Percentiles rank a stretch among this genome's conserved stretches.
phyloP scores from a whole-genome alignment of 2,113 vertebrate species.

The Mionectes macconnelli region DNA sequence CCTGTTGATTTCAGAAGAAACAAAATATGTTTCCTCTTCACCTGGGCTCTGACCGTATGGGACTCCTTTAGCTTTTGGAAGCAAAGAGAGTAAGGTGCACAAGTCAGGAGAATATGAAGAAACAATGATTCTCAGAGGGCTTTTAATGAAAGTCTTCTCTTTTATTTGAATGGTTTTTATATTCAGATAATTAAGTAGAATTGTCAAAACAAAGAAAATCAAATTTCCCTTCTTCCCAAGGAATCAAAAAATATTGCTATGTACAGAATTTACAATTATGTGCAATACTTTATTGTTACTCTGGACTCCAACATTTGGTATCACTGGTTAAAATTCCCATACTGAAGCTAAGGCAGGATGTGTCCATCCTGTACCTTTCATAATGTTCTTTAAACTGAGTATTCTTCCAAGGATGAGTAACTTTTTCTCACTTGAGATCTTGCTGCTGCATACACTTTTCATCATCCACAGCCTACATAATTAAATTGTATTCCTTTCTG shows the following conservation, averaged over 20 bases:
- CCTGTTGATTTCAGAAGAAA: neutral
- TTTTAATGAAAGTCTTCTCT: neutral
- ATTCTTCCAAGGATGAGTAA: neutral
- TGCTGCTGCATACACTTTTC: neutral
- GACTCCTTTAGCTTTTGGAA: neutral
- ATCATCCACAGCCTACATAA: neutral
- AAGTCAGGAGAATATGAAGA: neutral
- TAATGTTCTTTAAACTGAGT: neutral
- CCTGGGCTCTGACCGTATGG: neutral
- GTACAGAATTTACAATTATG: slow-evolving; percentile 60
- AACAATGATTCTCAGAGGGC: neutral
- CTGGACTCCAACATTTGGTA: neutral
- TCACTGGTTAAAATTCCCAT: neutral
- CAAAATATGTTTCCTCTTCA: neutral
- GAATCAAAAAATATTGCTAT: neutral
- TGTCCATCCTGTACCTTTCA: neutral
- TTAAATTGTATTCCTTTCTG: neutral
- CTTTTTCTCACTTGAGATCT: neutral
- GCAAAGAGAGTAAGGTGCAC: neutral
- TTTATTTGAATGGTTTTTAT: slow-evolving; percentile 8
- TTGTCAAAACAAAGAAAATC: neutral
- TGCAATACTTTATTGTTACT: neutral
- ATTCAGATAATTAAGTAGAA: neutral
- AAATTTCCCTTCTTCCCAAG: slow-evolving; percentile 1
- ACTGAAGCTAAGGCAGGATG: neutral